phyloP scores from a whole-genome alignment of 2,797 vertebrate genomes.

The Dipus sagitta region DNA sequence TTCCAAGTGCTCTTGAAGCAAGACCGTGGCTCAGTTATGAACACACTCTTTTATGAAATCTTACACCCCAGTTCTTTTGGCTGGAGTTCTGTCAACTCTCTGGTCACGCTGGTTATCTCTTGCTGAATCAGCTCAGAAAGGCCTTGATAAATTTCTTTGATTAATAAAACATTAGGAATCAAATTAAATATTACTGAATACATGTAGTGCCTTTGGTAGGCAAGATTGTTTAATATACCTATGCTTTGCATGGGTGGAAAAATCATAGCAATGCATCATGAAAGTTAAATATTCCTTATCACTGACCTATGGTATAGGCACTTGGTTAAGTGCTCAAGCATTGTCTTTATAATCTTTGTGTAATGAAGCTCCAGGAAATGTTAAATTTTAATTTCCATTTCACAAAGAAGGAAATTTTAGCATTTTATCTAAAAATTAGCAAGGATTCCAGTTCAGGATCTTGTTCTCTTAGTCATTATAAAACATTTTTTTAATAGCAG shows the following conservation, averaged over 20 bases:
- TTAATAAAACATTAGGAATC: conserved; percentile 73
- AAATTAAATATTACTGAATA: conserved; percentile 77
- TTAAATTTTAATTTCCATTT: neutral
- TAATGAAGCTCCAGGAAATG: neutral
- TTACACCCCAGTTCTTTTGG: conserved; percentile 13
- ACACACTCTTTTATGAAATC: neutral
- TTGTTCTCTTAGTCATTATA: neutral
- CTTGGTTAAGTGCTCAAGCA: neutral
- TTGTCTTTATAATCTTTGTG: conserved; percentile 1
- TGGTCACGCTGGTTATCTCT: conserved; percentile 27
- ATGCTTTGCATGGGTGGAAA: neutral
- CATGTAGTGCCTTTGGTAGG: conserved; percentile 61
- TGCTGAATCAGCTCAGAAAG: conserved; percentile 53
- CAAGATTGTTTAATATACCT: conserved; percentile 52
- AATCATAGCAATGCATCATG: neutral
- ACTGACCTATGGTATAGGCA: neutral
- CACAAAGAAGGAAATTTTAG: neutral
- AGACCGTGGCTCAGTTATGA: neutral
- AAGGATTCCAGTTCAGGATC: neutral
- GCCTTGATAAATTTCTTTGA: conserved; percentile 69
- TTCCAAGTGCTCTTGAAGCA: neutral
- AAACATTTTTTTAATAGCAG: neutral
- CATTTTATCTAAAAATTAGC: neutral
- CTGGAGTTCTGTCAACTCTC: neutral
- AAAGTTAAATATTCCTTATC: conserved; percentile 31